Conservation (phyloP, 1,140 invertebrate species). For the Leptoteleia sp. region DNA sequence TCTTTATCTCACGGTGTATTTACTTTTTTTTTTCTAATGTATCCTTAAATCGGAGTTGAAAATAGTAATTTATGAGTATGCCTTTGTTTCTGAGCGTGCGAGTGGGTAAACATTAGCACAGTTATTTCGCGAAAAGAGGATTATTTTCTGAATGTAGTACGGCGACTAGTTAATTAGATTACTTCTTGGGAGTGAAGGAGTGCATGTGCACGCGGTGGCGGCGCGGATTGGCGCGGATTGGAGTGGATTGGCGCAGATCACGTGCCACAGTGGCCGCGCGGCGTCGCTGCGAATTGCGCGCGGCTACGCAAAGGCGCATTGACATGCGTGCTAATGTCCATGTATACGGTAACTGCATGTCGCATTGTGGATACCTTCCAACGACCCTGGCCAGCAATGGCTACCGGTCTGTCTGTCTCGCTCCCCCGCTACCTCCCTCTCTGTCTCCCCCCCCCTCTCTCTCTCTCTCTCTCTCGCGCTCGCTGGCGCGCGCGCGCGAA, state of each 20-base stretch:
- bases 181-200: constrained; percentile 35
- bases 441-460: no score
- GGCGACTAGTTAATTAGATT: constrained; percentile 37
- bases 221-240: constrained; percentile 7
- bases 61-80: no score
- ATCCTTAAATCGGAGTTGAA: no score
- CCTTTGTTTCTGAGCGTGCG: no score
- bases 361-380: constrained; percentile 63
- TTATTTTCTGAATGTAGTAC: constrained; percentile 48
- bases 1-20: no score
- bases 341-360: constrained; percentile 58
- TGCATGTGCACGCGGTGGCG: constrained; percentile 23
- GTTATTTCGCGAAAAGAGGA: constrained; percentile 43
- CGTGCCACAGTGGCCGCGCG: constrained; percentile 24
- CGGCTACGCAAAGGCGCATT: constrained; percentile 58
- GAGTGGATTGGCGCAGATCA: constrained; percentile 39
- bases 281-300: constrained; percentile 35
- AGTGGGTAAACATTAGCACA: constrained; percentile 7
- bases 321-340: constrained; percentile 65
- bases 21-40: no score
- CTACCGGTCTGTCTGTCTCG: constrained; percentile 66
- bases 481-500: constrained; percentile 1
- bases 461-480: constrained; percentile 43
- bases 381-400: constrained; percentile 70
- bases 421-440: constrained; percentile 26